A percentile compares a stretch with the other conserved stretches of the same genome.
Evolutionary conservation across 2,113 vertebrate species (phyloP).

Genomic region (Symphodus melops): DNA sequence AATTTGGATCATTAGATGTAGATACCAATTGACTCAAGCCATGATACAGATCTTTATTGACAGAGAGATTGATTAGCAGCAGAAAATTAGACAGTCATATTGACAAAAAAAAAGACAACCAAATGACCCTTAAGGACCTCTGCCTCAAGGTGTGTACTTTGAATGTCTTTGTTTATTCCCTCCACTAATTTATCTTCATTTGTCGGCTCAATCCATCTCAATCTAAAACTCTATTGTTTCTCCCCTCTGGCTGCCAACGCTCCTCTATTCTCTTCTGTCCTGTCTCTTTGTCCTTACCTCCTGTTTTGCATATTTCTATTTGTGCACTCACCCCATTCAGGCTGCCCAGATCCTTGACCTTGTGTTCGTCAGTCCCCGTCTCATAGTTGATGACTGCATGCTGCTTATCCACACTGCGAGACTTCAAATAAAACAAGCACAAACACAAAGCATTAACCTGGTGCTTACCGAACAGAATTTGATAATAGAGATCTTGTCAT

Average conservation of each 20-base stretch:
- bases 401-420: constrained; percentile 97
- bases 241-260: background rate
- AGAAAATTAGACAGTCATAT: constrained; percentile 21
- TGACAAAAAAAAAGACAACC: constrained; percentile 28
- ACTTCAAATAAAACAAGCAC: constrained; percentile 82
- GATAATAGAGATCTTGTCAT: background rate
- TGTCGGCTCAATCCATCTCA: constrained; percentile 12
- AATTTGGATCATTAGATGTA: constrained; percentile 59
- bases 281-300: constrained; percentile 5
- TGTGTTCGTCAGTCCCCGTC: constrained; percentile 89
- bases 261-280: background rate
- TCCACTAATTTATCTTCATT: constrained; percentile 8
- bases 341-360: constrained; percentile 97
- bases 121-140: constrained; percentile 24
- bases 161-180: constrained; percentile 2
- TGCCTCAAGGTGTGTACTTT: constrained; percentile 16
- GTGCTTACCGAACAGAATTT: background rate
- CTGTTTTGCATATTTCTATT: constrained; percentile 5
- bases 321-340: constrained; percentile 93
- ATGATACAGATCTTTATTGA: constrained; percentile 55
- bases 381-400: constrained; percentile 99
- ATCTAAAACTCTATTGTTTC: background rate
- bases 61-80: constrained; percentile 37
- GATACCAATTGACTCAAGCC: constrained; percentile 31
- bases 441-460: constrained; percentile 22